phyloP scores from a whole-genome alignment of 2,888 invertebrate species.

The Ormyrus pomaceus region DNA sequence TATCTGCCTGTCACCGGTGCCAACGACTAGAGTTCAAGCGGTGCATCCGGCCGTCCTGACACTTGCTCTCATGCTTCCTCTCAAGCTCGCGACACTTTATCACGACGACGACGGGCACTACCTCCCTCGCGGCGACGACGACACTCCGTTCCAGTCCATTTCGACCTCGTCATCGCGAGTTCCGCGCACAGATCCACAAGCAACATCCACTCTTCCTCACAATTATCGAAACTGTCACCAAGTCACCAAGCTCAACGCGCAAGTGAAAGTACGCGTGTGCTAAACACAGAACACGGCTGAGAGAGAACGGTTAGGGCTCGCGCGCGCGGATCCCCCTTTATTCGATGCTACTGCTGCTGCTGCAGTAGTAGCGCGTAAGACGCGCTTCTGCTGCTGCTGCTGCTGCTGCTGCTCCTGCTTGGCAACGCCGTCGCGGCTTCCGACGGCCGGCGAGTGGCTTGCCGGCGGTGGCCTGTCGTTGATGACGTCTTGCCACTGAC shows the following conservation, averaged over 20 bases:
- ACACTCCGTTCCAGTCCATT: constrained; percentile 29
- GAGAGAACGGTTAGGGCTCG: constrained; percentile 30
- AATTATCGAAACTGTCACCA: not conserved
- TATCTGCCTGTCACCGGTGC: constrained; percentile 3
- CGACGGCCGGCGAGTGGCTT: constrained; percentile 40
- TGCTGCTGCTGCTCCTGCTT: constrained; percentile 25
- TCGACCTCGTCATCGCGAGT: constrained; percentile 26
- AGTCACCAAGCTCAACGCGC: no score
- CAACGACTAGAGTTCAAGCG: not conserved
- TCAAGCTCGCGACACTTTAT: constrained; percentile 21
- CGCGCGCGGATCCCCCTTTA: constrained; percentile 35
- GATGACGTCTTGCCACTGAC: not conserved
- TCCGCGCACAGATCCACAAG: constrained; percentile 9
- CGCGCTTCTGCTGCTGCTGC: constrained; percentile 14
- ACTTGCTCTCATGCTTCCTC: constrained; percentile 9
- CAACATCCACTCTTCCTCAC: constrained; percentile 30
- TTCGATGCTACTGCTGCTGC: not conserved
- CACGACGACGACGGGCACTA: constrained; percentile 22
- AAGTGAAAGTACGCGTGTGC: no score
- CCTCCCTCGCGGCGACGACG: constrained; percentile 28
- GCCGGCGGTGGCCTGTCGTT: constrained; percentile 17
- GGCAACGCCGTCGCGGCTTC: constrained; percentile 41
- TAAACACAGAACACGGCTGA: not conserved
- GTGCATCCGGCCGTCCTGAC: not conserved
- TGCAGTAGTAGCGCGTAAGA: constrained; percentile 16